Percentiles rank a stretch among this genome's conserved stretches.
These are phyloP conservation scores for Psittacula cyanocephala DNA, from an alignment of 2,113 vertebrate species.

Conservation along the genomic window DNA sequence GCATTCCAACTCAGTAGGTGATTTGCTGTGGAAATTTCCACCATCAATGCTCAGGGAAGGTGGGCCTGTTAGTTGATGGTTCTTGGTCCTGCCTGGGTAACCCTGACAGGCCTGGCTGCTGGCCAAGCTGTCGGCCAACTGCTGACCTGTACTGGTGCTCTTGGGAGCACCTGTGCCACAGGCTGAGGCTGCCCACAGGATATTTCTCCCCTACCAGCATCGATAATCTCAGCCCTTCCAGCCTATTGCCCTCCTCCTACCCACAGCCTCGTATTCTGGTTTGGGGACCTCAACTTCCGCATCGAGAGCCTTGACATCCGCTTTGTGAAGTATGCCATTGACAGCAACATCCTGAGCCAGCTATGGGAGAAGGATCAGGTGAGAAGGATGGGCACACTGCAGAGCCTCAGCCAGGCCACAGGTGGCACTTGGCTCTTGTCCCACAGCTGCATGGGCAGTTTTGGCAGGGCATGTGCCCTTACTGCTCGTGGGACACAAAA, in stretches of 20 bases:
- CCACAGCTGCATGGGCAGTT: neutral
- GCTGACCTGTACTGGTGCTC: neutral
- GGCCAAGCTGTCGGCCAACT: neutral
- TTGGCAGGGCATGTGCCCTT: neutral
- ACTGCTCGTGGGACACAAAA: rapidly evolving
- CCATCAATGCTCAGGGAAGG: neutral
- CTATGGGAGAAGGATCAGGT: slow-evolving; percentile 99
- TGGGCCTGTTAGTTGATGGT: neutral
- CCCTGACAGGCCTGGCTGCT: neutral
- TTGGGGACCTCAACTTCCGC: slow-evolving; percentile 97
- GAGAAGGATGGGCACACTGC: neutral
- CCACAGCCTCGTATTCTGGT: slow-evolving; percentile 94
- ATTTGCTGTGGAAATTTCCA: neutral
- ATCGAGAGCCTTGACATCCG: slow-evolving; percentile 95
- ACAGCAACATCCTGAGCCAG: slow-evolving; percentile 87
- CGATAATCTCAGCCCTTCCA: neutral
- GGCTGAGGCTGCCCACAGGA: neutral
- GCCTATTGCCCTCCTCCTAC: rapidly evolving
- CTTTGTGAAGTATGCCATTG: slow-evolving; percentile 94
- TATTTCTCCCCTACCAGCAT: neutral
- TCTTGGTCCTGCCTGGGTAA: neutral
- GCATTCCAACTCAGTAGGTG: rapidly evolving
- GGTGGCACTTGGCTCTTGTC: rapidly evolving
- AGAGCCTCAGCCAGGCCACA: rapidly evolving
- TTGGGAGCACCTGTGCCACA: neutral